phyloP scores from a whole-genome alignment of 2,888 invertebrate species.

The Melipona bicolor region DNA sequence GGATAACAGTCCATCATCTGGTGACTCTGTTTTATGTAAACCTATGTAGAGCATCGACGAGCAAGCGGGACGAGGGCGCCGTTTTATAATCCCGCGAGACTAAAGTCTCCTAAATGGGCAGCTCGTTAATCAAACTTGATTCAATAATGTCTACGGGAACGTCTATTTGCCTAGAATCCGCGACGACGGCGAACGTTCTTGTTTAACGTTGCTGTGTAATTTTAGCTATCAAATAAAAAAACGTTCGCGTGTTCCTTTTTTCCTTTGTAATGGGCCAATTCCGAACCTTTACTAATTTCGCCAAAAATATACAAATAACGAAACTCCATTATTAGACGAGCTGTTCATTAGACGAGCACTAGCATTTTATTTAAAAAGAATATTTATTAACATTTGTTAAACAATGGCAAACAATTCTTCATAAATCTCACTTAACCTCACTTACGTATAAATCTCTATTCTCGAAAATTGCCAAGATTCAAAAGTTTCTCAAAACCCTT shows the following conservation, averaged over 20 bases:
- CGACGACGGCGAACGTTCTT: slow-evolving; percentile 16
- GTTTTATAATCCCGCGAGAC: slow-evolving; percentile 71
- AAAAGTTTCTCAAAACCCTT: too few species aligned
- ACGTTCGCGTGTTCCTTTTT: background rate
- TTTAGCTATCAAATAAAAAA: slow-evolving; percentile 27
- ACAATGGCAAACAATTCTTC: background rate
- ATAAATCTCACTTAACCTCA: rapidly evolving
- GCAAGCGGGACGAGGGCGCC: slow-evolving; percentile 54
- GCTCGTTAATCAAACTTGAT: slow-evolving; percentile 73
- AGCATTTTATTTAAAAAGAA: background rate
- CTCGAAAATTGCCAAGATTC: too few species aligned
- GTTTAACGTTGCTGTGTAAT: slow-evolving; percentile 45
- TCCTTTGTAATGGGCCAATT: background rate
- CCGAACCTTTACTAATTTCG: background rate
- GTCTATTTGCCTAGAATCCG: slow-evolving; percentile 57
- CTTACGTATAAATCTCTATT: too few species aligned
- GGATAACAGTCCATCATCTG: slow-evolving; percentile 70
- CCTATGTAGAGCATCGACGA: slow-evolving; percentile 53
- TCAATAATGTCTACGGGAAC: slow-evolving; percentile 62
- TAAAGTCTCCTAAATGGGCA: slow-evolving; percentile 70
- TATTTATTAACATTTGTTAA: background rate
- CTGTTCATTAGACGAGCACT: rapidly evolving
- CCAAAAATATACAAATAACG: rapidly evolving
- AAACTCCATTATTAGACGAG: background rate
- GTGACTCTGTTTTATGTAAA: slow-evolving; percentile 58